These are phyloP conservation scores for Leptobrachium ailaonicum DNA, from an alignment of 2,113 vertebrate species.

Conservation along the genomic window DNA sequence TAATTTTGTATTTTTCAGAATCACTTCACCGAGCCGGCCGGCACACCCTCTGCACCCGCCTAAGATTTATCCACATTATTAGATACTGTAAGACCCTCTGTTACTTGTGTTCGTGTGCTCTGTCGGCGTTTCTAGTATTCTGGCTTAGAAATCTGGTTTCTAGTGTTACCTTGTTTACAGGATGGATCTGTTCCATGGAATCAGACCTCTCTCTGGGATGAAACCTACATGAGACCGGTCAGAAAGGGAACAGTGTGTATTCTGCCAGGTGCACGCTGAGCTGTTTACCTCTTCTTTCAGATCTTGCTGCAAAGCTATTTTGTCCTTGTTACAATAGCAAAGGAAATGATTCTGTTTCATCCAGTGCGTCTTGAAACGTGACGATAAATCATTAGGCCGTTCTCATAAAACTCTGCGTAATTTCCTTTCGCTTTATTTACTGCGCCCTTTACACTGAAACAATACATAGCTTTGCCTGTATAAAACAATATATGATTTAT, in stretches of 20 bases:
- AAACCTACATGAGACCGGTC: slow-evolving; percentile 12
- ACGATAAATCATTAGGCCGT: not conserved
- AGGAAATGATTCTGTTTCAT: not conserved
- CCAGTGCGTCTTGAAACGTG: not conserved
- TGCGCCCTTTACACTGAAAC: too few relatives aligned
- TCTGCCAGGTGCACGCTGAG: slow-evolving; percentile 1
- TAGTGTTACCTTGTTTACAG: slow-evolving; percentile 7
- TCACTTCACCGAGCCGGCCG: too few relatives aligned
- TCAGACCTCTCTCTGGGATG: slow-evolving; percentile 10
- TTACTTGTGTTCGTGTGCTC: not conserved
- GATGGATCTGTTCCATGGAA: slow-evolving; percentile 12
- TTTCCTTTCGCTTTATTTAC: not conserved
- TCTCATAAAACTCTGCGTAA: not conserved
- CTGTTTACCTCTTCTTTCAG: slow-evolving; percentile 10
- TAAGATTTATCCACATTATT: too few relatives aligned
- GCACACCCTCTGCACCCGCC: too few relatives aligned
- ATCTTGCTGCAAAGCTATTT: slow-evolving; percentile 14
- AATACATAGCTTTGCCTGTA: too few relatives aligned
- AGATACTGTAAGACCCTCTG: too few relatives aligned
- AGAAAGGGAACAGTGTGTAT: slow-evolving; percentile 20
- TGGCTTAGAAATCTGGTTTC: not conserved
- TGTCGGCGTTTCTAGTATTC: not conserved
- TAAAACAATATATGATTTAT: too few relatives aligned
- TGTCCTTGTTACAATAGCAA: not conserved
- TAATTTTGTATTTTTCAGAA: too few relatives aligned